A percentile compares a stretch with the other conserved stretches of the same genome.
These are phyloP conservation scores for Corythoichthys intestinalis DNA, from an alignment of 2,113 vertebrate species.

Conservation along the genomic window DNA sequence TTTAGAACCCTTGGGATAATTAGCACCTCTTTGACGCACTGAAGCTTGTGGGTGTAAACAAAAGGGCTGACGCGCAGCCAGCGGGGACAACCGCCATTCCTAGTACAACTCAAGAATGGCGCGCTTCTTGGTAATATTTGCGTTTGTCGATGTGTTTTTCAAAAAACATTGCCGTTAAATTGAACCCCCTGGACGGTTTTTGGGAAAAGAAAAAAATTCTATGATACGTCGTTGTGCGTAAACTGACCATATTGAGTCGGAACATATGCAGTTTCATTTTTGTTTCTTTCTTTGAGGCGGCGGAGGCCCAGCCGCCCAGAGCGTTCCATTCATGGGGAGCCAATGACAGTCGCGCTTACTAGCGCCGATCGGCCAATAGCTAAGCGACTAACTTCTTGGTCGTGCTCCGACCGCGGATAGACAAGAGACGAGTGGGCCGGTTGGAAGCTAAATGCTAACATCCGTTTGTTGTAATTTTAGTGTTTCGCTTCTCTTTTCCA, in stretches of 20 bases:
- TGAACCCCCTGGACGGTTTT: background rate
- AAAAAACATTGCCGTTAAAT: background rate
- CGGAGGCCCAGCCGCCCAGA: background rate
- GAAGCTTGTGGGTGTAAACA: background rate
- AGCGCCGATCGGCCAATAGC: conserved; percentile 32
- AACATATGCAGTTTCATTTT: background rate
- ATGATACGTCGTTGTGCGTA: no score
- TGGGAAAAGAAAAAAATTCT: no score
- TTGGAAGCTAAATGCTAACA: conserved; percentile 63
- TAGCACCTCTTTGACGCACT: background rate
- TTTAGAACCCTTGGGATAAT: background rate
- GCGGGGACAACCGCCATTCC: background rate
- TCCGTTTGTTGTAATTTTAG: conserved; percentile 9
- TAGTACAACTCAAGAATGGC: background rate
- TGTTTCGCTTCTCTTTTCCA: background rate
- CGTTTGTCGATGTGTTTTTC: background rate
- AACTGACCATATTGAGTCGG: no score
- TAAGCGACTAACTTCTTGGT: conserved; percentile 13
- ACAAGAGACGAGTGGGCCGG: conserved; percentile 56
- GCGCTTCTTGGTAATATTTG: no score
- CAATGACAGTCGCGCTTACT: conserved; percentile 49
- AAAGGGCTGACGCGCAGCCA: background rate
- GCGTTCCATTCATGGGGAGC: conserved; percentile 43
- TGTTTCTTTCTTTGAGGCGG: conserved; percentile 56
- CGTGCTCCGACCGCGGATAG: conserved; percentile 50